phyloP scores from a whole-genome alignment of 2,888 invertebrate species.

The Spisula subtruncata region DNA sequence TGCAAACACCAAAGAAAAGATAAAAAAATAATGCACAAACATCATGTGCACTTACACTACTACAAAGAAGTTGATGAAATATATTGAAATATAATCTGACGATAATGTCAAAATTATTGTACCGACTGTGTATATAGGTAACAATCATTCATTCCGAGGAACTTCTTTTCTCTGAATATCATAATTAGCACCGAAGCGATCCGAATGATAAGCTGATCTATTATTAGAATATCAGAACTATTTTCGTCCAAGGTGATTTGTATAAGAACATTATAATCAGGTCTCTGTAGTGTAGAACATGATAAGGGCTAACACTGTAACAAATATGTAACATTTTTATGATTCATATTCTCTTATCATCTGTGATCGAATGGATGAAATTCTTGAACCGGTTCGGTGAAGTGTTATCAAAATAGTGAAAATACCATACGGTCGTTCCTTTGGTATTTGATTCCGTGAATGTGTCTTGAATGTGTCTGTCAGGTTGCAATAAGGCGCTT shows the following conservation, averaged over 20 bases:
- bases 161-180: not conserved
- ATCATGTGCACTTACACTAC: not conserved
- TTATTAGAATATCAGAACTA: conserved; percentile 20
- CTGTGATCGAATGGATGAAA: not conserved
- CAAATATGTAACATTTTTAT: conserved; percentile 27
- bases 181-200: conserved; percentile 1
- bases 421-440: conserved; percentile 9
- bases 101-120: conserved; percentile 19
- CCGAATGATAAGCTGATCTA: not conserved
- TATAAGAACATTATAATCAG: conserved; percentile 1
- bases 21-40: not conserved
- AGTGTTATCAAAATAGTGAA: not conserved
- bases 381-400: conserved; percentile 11
- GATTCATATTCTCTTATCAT: conserved; percentile 15
- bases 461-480: too few species aligned
- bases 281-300: not conserved
- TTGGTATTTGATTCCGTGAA: not conserved
- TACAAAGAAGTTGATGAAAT: conserved; percentile 17
- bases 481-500: too few species aligned
- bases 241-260: conserved; percentile 24
- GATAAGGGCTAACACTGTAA: not conserved
- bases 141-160: not conserved
- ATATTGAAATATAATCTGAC: not conserved
- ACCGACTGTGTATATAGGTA: not conserved
- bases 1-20: not conserved